Base-by-base conservation (phyloP, 2,888 invertebrate genomes). In the Brachypterus glaber region DNA sequence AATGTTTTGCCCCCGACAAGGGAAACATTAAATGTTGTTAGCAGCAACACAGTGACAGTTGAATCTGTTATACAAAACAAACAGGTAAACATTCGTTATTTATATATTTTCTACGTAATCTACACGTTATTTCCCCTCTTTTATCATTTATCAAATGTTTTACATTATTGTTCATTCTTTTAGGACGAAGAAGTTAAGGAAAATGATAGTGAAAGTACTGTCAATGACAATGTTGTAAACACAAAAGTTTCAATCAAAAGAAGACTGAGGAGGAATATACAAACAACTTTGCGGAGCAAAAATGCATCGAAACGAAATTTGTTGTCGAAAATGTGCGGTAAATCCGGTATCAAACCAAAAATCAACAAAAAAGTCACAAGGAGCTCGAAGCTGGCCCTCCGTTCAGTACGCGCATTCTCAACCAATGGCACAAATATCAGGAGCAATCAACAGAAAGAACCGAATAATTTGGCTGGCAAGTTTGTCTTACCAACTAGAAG, bases 401-500 rank as follows among this genome's bases (percentile, higher is more conserved):
- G 17, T 7, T n/a, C 13, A 13, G 29, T 29, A 5, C 11, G 29
- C n/a, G n/a, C n/a, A n/a, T 21, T 21, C 21, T 21, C 21, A 5
- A 9, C 12, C 12, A 4, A 5, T 5, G 5, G 11, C 11, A 27
- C 27, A 37, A 14, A 42, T 45, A 32, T 48, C 35, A 46, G 49
- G 35, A 48, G 41, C 26, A 53, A 47, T 41, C 42, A 44, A 25
- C 40, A 45, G 31, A 53, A 51, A 36, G 58, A 57, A 41, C 30
- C 52, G 12, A 57, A 55, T 33, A 60, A 63, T 41, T 57, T 66
- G 31, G 67, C 67, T 18, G 69, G 75, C 34, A 81, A 78, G 60
- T 87, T 87, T 69, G 76, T 85, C 18, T 66, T 89, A 44, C 89
- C 89, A 12, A 74, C 80, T 31, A 74, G 85, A 52, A 89, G 88